phyloP scores from a whole-genome alignment of 1,140 invertebrate species.

The Trachelipus rathkii region DNA sequence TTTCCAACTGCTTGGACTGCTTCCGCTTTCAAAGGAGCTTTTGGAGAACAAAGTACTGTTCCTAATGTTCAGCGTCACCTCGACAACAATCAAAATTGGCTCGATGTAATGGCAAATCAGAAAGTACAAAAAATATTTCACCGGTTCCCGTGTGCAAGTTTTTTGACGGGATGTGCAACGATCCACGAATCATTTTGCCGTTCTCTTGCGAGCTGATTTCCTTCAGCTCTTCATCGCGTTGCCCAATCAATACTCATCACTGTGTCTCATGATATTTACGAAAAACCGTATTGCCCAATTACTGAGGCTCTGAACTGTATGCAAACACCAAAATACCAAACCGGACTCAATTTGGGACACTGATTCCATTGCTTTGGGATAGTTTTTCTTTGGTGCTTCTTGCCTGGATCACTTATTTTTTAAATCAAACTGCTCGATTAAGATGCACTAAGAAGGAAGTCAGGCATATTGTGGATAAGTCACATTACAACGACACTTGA shows the following conservation, averaged over 20 bases:
- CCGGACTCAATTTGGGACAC: slow-evolving; percentile 54
- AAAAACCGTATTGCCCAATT: slow-evolving; percentile 55
- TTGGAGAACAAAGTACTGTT: slow-evolving; percentile 62
- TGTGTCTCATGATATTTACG: slow-evolving; percentile 59
- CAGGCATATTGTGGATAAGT: slow-evolving; percentile 49
- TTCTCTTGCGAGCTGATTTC: slow-evolving; percentile 88
- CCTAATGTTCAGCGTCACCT: slow-evolving; percentile 61
- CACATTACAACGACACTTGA: slow-evolving; percentile 58
- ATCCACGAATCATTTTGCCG: slow-evolving; percentile 90
- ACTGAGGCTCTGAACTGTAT: slow-evolving; percentile 57
- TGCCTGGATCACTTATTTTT: slow-evolving; percentile 60
- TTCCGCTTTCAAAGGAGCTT: slow-evolving; percentile 76
- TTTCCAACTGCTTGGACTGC: slow-evolving; percentile 91
- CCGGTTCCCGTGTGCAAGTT: slow-evolving; percentile 58
- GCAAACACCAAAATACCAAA: slow-evolving; percentile 43
- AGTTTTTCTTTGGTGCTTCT: slow-evolving; percentile 57
- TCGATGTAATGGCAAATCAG: slow-evolving; percentile 61
- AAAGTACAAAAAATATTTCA: slow-evolving; percentile 57
- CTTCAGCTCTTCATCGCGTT: slow-evolving; percentile 69
- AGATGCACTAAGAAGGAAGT: slow-evolving; percentile 54
- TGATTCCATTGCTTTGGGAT: slow-evolving; percentile 60
- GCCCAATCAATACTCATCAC: slow-evolving; percentile 61
- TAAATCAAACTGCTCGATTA: slow-evolving; percentile 58
- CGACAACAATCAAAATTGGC: slow-evolving; percentile 69
- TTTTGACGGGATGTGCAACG: slow-evolving; percentile 63